Conservation (phyloP, 2,113 vertebrate genomes). For the Alethe castanea region DNA sequence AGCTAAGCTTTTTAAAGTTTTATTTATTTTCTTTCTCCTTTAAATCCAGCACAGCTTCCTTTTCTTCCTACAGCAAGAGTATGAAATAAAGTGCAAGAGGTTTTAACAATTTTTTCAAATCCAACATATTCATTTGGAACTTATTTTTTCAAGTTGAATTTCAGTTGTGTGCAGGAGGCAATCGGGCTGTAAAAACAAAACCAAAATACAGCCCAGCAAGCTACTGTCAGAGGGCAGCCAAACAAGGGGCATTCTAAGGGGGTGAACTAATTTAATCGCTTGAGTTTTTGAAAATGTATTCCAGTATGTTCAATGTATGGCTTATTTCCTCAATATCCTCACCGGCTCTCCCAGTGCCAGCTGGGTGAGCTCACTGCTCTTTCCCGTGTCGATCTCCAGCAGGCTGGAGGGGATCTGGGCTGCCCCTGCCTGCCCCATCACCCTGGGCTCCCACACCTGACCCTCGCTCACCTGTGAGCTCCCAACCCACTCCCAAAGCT, state of each 20-base stretch:
- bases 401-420: neutral
- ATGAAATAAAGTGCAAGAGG: neutral
- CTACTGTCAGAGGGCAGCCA: neutral
- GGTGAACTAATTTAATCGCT: neutral
- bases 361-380: neutral
- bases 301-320: accelerated
- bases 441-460: neutral
- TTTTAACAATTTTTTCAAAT: neutral
- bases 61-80: neutral
- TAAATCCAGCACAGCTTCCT: neutral
- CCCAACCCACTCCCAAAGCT: accelerated
- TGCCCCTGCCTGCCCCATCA: neutral
- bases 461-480: neutral
- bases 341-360: neutral
- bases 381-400: accelerated
- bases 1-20: neutral
- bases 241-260: neutral
- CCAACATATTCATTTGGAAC: neutral
- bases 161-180: neutral
- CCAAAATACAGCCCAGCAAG: neutral
- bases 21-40: neutral
- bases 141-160: neutral
- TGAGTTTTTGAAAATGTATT: neutral
- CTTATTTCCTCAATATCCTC: neutral
- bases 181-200: neutral